These are phyloP conservation scores for Zeuzera pyrina DNA, from an alignment of 2,888 invertebrate species.

Conservation along the genomic window DNA sequence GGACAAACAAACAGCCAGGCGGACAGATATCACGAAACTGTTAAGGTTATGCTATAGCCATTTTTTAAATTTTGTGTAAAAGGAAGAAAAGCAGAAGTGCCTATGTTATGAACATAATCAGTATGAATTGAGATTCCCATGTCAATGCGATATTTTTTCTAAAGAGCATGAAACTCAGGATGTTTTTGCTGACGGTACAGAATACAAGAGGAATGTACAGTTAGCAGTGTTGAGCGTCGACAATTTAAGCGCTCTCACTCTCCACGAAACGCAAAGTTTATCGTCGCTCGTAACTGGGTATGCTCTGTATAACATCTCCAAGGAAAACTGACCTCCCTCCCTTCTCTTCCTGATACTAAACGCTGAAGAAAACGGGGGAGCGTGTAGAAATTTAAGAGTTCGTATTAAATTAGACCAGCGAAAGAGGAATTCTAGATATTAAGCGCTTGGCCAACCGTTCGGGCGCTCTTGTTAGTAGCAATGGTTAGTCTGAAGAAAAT, in stretches of 20 bases:
- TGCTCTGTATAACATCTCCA: conserved; percentile 39
- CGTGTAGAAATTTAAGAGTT: conserved; percentile 16
- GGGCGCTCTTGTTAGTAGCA: conserved; percentile 55
- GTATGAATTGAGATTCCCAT: too few relatives aligned
- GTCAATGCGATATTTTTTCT: too few relatives aligned
- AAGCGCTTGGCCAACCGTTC: conserved; percentile 49
- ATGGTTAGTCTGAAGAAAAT: conserved; percentile 48
- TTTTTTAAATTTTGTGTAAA: too few relatives aligned
- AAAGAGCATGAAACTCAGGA: too few relatives aligned
- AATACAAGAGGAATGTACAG: conserved; percentile 55
- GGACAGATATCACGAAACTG: too few relatives aligned
- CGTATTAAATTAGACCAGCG: conserved; percentile 31
- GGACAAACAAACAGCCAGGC: too few relatives aligned
- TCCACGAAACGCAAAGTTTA: conserved; percentile 63
- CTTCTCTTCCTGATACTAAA: conserved; percentile 15
- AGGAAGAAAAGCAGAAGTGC: too few relatives aligned
- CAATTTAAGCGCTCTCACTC: conserved; percentile 66
- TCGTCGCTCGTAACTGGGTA: conserved; percentile 60
- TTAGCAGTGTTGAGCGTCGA: conserved; percentile 55
- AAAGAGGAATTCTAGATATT: conserved; percentile 61
- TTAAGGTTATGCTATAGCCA: too few relatives aligned
- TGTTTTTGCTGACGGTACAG: conserved; percentile 34
- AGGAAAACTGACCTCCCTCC: conserved; percentile 25
- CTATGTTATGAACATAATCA: too few relatives aligned
- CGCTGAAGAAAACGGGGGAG: conserved; percentile 12